Conservation (phyloP, 2,888 invertebrate genomes). For the Pollenia amentaria region DNA sequence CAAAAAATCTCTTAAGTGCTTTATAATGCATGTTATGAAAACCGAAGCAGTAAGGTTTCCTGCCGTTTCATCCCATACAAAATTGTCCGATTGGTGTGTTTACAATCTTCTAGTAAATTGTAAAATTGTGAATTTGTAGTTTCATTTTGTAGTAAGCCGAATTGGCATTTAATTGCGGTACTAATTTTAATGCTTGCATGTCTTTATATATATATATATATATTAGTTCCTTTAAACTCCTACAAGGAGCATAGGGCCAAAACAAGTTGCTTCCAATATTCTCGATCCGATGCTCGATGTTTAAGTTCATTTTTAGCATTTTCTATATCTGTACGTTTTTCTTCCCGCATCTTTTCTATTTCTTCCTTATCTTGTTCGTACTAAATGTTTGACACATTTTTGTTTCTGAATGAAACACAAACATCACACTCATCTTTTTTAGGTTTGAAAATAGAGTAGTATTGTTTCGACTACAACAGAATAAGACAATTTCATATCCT, state of each 20-base stretch:
- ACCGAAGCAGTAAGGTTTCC: slow-evolving; percentile 29
- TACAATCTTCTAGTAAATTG: too few species aligned
- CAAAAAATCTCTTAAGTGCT: slow-evolving; percentile 7
- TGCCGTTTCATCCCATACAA: slow-evolving; percentile 23
- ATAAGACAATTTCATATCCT: slow-evolving; percentile 33
- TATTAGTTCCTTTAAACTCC: too few species aligned
- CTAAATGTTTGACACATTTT: slow-evolving; percentile 32
- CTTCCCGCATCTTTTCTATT: slow-evolving; percentile 20
- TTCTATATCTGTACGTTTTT: slow-evolving; percentile 9
- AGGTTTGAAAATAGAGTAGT: too few species aligned
- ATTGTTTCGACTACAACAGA: too few species aligned
- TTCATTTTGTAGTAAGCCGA: slow-evolving; percentile 37
- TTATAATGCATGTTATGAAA: too few species aligned
- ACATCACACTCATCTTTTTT: slow-evolving; percentile 15
- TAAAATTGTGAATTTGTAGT: slow-evolving; percentile 28
- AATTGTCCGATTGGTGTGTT: slow-evolving; percentile 28
- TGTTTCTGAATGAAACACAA: slow-evolving; percentile 35
- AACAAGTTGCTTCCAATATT: too few species aligned
- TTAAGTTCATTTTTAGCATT: slow-evolving; percentile 27
- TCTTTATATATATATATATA: too few species aligned
- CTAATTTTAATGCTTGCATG: slow-evolving; percentile 21
- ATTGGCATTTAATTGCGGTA: slow-evolving; percentile 22
- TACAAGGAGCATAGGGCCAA: too few species aligned
- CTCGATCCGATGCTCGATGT: too few species aligned
- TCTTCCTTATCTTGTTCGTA: slow-evolving; percentile 26